Conservation (phyloP, 2,888 invertebrate genomes). For the Apodemia zela region DNA sequence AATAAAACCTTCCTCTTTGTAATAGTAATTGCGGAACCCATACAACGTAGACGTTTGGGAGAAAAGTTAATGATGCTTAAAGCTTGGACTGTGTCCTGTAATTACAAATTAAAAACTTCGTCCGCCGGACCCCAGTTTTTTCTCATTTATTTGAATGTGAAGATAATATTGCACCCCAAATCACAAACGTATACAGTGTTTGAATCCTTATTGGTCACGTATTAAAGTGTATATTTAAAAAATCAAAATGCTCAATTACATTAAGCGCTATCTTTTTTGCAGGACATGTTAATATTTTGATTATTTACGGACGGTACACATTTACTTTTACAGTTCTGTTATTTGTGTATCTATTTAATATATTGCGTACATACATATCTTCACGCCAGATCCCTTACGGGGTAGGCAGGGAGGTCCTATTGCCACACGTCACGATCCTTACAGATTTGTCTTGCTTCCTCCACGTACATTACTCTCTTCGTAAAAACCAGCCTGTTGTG, state of each 20-base stretch:
- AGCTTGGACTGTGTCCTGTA: slow-evolving; percentile 77
- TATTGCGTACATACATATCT: too few species aligned
- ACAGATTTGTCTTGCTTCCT: too few species aligned
- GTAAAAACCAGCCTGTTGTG: too few species aligned
- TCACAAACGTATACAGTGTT: slow-evolving; percentile 36
- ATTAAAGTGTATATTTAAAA: slow-evolving; percentile 43
- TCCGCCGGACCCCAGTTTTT: slow-evolving; percentile 71
- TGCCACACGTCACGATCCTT: too few species aligned
- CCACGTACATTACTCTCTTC: too few species aligned
- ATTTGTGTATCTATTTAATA: too few species aligned
- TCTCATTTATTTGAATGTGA: slow-evolving; percentile 73
- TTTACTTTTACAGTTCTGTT: too few species aligned
- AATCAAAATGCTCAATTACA: slow-evolving; percentile 54
- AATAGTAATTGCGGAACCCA: slow-evolving; percentile 50
- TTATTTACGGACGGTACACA: too few species aligned
- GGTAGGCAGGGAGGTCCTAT: too few species aligned
- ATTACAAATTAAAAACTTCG: slow-evolving; percentile 79
- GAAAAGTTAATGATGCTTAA: slow-evolving; percentile 78
- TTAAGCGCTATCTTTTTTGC: slow-evolving; percentile 68
- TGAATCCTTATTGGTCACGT: slow-evolving; percentile 30
- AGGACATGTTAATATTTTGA: slow-evolving; percentile 59
- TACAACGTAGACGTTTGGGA: slow-evolving; percentile 65
- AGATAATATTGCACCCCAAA: slow-evolving; percentile 73
- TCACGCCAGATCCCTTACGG: too few species aligned
- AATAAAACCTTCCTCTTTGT: slow-evolving; percentile 60